Conservation (phyloP, 53 echinoderm and acorn worm species). For the Henricia sp. region DNA sequence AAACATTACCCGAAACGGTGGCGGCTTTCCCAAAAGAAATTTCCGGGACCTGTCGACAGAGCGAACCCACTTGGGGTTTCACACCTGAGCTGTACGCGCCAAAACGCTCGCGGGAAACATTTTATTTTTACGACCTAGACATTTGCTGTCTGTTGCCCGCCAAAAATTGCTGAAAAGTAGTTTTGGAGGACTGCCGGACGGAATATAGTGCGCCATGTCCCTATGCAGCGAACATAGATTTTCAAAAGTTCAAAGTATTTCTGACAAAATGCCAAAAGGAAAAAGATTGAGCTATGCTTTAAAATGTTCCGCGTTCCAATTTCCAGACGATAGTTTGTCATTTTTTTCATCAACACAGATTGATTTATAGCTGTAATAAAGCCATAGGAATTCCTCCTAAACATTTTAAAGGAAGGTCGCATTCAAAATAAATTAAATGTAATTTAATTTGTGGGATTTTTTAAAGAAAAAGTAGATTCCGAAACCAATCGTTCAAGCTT, state of each 20-base stretch:
- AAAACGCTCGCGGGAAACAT: not conserved
- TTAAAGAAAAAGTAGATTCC: too few relatives aligned
- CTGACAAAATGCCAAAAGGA: not conserved
- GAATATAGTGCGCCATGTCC: not conserved
- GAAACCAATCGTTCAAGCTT: too few relatives aligned
- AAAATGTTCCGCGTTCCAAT: not conserved
- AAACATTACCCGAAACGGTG: conserved; percentile 6
- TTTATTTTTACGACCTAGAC: too few relatives aligned
- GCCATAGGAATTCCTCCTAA: too few relatives aligned
- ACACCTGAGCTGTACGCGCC: not conserved
- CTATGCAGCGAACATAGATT: not conserved
- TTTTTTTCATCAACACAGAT: too few relatives aligned
- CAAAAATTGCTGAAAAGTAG: not conserved
- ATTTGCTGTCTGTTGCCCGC: not conserved
- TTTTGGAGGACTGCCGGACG: not conserved
- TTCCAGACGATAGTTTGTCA: too few relatives aligned
- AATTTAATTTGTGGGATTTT: too few relatives aligned
- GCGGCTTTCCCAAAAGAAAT: conserved; percentile 15
- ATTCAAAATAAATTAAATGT: too few relatives aligned
- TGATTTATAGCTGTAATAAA: too few relatives aligned
- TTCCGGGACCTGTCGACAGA: conserved; percentile 25
- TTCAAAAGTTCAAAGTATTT: not conserved
- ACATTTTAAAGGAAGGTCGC: too few relatives aligned
- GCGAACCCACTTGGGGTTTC: not conserved
- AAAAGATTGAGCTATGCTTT: not conserved